Evolutionary conservation across 2,888 invertebrate species (phyloP), one percentile per base, ranked within the genome.

Genomic region (Phyto melanocephala): DNA sequence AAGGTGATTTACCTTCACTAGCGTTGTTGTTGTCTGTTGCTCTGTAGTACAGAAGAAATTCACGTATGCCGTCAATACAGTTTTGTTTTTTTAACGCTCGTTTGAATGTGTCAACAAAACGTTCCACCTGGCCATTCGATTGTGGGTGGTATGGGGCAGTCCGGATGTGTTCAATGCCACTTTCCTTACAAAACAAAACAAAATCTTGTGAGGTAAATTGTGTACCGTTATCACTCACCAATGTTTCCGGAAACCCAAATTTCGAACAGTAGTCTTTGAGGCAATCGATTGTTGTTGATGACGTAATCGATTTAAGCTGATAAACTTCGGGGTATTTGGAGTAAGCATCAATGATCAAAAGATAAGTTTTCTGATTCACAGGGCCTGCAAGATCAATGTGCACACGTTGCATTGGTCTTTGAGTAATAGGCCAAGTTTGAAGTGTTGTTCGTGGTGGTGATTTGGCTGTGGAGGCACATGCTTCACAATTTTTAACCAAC

Each of bases 301-400:
- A 62, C 52, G 72, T 80, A 5, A 78, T 71, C 20, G 84, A 84
- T 42, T 60, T 71, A 10, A 81, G 70, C 10, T 62, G 42, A 63
- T 56, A 37, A 11, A 80, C 82, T 63, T 80, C 68, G 6, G 78
- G 54, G 71, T 67, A 78, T 67, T 83, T 20, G 80, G 76, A n/a
- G 54, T n/a, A 80, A 22, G 74, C 58, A 40, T 82, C 75, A 0
- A 76, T 60, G 2, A 82, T 33, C 15, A 78, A 62, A 13, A 82
- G 56, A 35, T 63, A 79, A 1, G 54, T 37, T 13, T 56, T 65
- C 4, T 60, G 28, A 17, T 80, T 65, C 24, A 83, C 75, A 3
- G 76, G 77, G 7, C 77, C 74, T n/a, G 70, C 65, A 22, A 81
- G 63, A 58, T 80, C 70, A 28, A 80, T 42, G n/a, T 80, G 63